phyloP scores from a whole-genome alignment of 2,113 vertebrate genomes.

The Paradoxurus hermaphroditus region DNA sequence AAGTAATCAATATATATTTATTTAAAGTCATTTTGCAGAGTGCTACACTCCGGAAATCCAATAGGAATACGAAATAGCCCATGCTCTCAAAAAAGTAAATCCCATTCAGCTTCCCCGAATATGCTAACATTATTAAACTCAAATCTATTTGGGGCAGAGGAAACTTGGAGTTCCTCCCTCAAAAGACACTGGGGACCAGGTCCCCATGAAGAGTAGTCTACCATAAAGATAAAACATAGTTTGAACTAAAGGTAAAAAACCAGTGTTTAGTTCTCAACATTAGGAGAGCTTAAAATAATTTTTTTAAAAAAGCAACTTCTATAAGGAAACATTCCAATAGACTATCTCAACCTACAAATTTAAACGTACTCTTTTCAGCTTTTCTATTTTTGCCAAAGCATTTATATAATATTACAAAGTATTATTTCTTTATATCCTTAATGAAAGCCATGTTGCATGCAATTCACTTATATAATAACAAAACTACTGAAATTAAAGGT shows the following conservation, averaged over 20 bases:
- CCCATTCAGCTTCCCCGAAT: neutral
- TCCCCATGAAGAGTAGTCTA: neutral
- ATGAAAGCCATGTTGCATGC: neutral
- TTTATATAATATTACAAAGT: neutral
- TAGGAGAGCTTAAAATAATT: neutral
- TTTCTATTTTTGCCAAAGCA: neutral
- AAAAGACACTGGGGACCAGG: neutral
- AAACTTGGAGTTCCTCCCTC: neutral
- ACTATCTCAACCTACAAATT: neutral
- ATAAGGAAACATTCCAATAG: neutral
- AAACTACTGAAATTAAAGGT: neutral
- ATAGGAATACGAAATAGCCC: neutral
- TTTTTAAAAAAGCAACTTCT: conserved; percentile 19
- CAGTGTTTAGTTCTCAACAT: neutral
- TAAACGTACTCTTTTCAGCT: neutral
- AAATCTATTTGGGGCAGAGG: neutral
- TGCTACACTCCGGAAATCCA: neutral
- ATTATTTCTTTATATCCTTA: neutral
- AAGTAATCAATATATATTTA: neutral
- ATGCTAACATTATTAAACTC: no score
- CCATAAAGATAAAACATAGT: neutral
- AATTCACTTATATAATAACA: neutral
- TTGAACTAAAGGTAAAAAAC: conserved; percentile 8
- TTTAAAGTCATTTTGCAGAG: neutral
- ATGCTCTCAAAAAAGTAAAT: neutral